A percentile compares a stretch with the other conserved stretches of the same genome.
These are phyloP conservation scores for Danionella cerebrum DNA, from an alignment of 2,113 vertebrate species.

Conservation along the genomic window DNA sequence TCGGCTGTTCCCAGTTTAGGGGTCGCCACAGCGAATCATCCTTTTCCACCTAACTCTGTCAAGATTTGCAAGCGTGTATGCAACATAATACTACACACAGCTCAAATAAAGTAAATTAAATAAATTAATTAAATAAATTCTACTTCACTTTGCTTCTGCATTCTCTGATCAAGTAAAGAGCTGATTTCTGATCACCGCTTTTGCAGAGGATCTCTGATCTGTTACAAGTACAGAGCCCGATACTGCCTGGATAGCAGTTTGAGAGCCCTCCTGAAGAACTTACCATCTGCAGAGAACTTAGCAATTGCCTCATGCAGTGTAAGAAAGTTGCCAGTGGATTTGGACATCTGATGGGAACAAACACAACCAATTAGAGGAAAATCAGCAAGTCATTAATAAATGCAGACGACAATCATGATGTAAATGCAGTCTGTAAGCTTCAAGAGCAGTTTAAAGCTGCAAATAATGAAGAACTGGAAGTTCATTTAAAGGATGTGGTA, in stretches of 20 bases:
- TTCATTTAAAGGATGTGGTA: no score
- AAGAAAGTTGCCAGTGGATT: conserved; percentile 98
- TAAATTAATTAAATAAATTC: no score
- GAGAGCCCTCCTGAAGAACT: conserved; percentile 16
- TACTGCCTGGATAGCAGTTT: background rate
- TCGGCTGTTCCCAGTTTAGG: no score
- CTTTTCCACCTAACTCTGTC: no score
- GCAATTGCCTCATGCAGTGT: conserved; percentile 79
- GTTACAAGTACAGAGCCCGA: background rate
- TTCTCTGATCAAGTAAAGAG: no score
- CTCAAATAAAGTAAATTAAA: no score
- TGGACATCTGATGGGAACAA: conserved; percentile 82
- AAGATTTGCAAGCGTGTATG: no score
- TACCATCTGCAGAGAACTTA: conserved; percentile 97
- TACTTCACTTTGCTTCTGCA: no score
- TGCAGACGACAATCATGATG: background rate
- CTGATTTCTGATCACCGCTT: no score
- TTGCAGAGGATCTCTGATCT: no score
- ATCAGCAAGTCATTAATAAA: background rate
- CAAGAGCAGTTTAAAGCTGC: background rate
- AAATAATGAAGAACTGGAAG: background rate
- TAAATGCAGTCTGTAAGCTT: background rate
- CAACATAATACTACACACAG: no score
- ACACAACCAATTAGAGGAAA: conserved; percentile 13
- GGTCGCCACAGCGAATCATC: no score